Base-by-base conservation (phyloP, 2,113 vertebrate species). In the Muntiacus muntjak region DNA sequence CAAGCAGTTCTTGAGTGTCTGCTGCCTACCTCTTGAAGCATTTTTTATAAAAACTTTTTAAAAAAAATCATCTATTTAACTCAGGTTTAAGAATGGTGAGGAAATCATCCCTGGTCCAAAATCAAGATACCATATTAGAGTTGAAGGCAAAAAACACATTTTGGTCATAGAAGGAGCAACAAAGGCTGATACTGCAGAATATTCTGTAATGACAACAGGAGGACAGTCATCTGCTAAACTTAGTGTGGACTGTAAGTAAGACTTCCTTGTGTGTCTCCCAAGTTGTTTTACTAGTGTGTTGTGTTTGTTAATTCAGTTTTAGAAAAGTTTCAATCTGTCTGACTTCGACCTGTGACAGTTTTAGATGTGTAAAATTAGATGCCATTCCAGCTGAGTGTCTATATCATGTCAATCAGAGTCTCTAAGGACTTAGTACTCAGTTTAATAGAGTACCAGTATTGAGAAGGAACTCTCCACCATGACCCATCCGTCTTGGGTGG, bases 31-130 rank as follows among this genome's bases (percentile, higher is more conserved):
- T 96, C 45, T 58, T 50, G 43, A 85, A 91, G 85, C 7, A n/a
- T 89, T 28, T 67, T 88, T 94, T 28, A 33, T 57, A 33, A 78
- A 50, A 17, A 0, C 23, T 47, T 62, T 40, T 62, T 36, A 30
- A 2, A 19, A n/a, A 6, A 36, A 74, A 74, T 93, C 36, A 71
- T 87, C 57, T 26, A 6, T 96, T 81, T 94, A 26, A 10, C 91
- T 87, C 95, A 99, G 99, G 99, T 99, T 99, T 99, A 99, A 99
- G 98, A 99, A 99, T 26, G 99, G 99, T 0, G 99, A 99, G 79
- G 99, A 99, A 94, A 99, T 99, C 93, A 97, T 99, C 11, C 98
- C 99, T 33, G 99, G 99, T 47, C 99, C 99, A 21, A 99, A 99
- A 83, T 99, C 99, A 86, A 99, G 99, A 85, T 99, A 99, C 97